These are phyloP conservation scores for Garrulus glandarius DNA, from an alignment of 2,797 vertebrate genomes.

Conservation along the genomic window DNA sequence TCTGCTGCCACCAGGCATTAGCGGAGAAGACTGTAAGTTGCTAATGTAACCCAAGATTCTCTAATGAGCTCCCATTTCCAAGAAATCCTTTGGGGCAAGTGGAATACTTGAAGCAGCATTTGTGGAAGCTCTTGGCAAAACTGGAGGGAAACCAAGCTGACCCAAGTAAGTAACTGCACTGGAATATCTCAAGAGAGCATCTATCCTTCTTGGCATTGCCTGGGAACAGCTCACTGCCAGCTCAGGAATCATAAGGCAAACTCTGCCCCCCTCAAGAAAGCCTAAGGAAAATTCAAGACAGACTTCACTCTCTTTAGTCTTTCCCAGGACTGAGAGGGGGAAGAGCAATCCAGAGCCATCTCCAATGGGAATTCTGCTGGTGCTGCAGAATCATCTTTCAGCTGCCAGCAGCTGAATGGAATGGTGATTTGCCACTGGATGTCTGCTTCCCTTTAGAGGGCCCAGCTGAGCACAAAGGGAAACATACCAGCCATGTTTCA, in stretches of 20 bases:
- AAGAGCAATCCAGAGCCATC: slow-evolving; percentile 1
- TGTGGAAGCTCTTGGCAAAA: background rate
- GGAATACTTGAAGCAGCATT: background rate
- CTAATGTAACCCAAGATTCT: background rate
- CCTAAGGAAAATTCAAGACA: background rate
- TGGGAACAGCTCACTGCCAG: background rate
- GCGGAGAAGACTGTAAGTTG: background rate
- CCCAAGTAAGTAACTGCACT: background rate
- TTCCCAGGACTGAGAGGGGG: background rate
- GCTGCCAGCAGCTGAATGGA: slow-evolving; percentile 8
- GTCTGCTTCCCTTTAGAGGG: background rate
- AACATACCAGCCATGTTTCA: background rate
- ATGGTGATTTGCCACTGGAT: slow-evolving; percentile 25
- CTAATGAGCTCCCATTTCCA: slow-evolving; percentile 9
- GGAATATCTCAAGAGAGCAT: background rate
- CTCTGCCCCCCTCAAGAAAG: background rate
- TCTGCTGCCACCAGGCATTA: slow-evolving; percentile 17
- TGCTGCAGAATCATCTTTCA: slow-evolving; percentile 26
- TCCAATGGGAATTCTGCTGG: slow-evolving; percentile 24
- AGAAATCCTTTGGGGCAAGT: background rate
- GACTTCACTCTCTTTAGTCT: background rate
- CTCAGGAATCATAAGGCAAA: background rate
- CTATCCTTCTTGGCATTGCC: background rate
- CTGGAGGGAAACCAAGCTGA: background rate
- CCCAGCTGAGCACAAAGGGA: background rate